A percentile compares a stretch with the other conserved stretches of the same genome.
Conservation (phyloP, 2,888 invertebrate species). For the Didymodactylos carnosus region DNA sequence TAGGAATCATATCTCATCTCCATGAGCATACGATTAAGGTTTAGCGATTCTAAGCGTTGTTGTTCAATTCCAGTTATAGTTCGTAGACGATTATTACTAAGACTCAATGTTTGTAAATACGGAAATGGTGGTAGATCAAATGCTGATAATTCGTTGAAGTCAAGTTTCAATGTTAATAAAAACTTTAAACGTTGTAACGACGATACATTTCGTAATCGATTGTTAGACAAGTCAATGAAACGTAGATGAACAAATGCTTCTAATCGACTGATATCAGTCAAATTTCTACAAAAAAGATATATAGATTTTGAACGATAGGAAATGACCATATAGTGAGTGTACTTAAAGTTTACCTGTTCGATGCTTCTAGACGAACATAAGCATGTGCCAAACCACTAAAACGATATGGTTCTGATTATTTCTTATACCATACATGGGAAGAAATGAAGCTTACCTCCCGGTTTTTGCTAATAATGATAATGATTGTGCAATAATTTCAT, state of each 20-base stretch:
- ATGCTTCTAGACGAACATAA: constrained; percentile 13
- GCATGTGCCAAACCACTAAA: constrained; percentile 15
- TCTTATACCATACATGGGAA: constrained; percentile 31
- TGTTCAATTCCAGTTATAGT: constrained; percentile 29
- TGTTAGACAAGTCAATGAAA: constrained; percentile 31
- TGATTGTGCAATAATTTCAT: constrained; percentile 21
- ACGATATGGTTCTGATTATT: not conserved
- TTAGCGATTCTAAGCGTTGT: constrained; percentile 30
- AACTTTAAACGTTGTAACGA: constrained; percentile 28
- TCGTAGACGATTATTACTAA: constrained; percentile 29
- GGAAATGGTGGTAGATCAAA: constrained; percentile 28
- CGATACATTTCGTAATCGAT: constrained; percentile 28
- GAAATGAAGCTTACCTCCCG: constrained; percentile 32
- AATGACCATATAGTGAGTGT: not conserved
- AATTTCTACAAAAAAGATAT: constrained; percentile 22
- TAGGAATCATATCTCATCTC: not conserved
- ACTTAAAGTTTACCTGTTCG: constrained; percentile 9
- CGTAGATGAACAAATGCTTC: constrained; percentile 31
- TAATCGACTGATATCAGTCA: constrained; percentile 28
- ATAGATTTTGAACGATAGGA: too few relatives aligned
- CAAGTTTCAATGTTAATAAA: constrained; percentile 29
- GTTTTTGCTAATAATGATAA: constrained; percentile 32
- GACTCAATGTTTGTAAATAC: constrained; percentile 28
- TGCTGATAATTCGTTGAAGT: constrained; percentile 26
- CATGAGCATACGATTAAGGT: constrained; percentile 23